Evolutionary conservation across 1,140 invertebrate species (phyloP), one percentile per base, ranked within the genome.

Genomic region (Brachionus paranguensis): DNA sequence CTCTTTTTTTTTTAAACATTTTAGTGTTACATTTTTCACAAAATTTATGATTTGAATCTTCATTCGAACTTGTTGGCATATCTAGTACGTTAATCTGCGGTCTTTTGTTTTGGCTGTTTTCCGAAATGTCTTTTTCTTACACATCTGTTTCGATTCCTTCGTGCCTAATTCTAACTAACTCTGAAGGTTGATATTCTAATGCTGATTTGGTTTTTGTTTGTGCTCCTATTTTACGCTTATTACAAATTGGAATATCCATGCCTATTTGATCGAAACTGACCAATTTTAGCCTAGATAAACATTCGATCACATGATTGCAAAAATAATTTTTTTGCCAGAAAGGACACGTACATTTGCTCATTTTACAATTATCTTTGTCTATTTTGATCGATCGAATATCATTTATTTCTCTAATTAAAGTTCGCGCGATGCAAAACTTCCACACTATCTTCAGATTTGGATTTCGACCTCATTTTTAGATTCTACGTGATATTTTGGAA

Each of bases 191-290:
- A 65, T 65, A 27, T 64, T 20, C 24, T 27, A 64, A 64, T 20
- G 55, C 55, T 64, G 55, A 64, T 64, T 64, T 64, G n/a, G 55
- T 64, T 27, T 64, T 64, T 65, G 64, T 29, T 65, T 65, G 64
- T 65, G 64, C 29, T 65, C 64, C 17, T 65, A 5, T 65, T 65
- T 65, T 65, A 29, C 64, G n/a, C 24, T 64, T 64, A 64, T 14
- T 64, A 6, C 17, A 20, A 27, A 64, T 64, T 20, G 55, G 55
- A 20, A 64, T 64, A 29, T 29, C 27, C 27, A 64, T 64, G 2
- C 55, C 55, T 64, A 64, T 64, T 64, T 64, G n/a, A 20, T 64
- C 55, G 55, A 64, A 64, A 27, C 24, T 64, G 17, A 64, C 24
- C 55, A 64, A 64, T 64, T 64, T 64, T 17, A 64, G 24, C 24